Evolutionary conservation across 2,113 vertebrate genomes (phyloP).

Genomic region (Caranx ignobilis): DNA sequence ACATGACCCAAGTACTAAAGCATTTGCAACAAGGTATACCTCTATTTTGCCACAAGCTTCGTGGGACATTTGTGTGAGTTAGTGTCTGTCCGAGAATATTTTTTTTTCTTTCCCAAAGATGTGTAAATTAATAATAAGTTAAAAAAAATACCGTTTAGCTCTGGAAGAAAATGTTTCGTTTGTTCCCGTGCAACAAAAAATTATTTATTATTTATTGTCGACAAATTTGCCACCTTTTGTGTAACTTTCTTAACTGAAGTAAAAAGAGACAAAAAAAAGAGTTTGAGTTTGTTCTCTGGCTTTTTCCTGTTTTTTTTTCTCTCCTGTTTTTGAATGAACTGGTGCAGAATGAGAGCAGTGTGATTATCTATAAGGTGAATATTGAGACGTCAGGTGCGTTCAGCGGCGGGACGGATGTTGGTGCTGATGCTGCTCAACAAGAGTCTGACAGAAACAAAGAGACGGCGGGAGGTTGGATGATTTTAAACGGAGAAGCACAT

Average conservation of each 20-base stretch:
- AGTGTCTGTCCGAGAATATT: constrained; percentile 88
- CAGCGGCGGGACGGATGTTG: constrained; percentile 19
- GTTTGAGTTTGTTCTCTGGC: constrained; percentile 89
- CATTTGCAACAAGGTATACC: constrained; percentile 99
- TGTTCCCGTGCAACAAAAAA: constrained; percentile 93
- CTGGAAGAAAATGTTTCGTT: constrained; percentile 87
- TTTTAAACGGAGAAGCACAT: too few relatives aligned
- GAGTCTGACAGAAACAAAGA: background rate
- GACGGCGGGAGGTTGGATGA: background rate
- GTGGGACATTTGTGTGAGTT: constrained; percentile 93
- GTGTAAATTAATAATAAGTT: constrained; percentile 93
- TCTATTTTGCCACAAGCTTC: constrained; percentile 93
- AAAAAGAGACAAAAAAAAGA: constrained; percentile 80
- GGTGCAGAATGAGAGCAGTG: background rate
- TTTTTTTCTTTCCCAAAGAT: constrained; percentile 92
- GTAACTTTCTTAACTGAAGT: constrained; percentile 96
- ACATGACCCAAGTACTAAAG: constrained; percentile 89
- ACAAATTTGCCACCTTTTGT: constrained; percentile 97
- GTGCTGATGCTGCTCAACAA: background rate
- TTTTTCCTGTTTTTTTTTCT: constrained; percentile 77
- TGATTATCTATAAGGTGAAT: background rate
- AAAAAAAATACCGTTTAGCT: constrained; percentile 83
- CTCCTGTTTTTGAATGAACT: constrained; percentile 49
- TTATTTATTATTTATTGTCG: constrained; percentile 99
- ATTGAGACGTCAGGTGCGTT: constrained; percentile 25